Conservation (phyloP, 2,888 invertebrate genomes). For the Xestia xanthographa region DNA sequence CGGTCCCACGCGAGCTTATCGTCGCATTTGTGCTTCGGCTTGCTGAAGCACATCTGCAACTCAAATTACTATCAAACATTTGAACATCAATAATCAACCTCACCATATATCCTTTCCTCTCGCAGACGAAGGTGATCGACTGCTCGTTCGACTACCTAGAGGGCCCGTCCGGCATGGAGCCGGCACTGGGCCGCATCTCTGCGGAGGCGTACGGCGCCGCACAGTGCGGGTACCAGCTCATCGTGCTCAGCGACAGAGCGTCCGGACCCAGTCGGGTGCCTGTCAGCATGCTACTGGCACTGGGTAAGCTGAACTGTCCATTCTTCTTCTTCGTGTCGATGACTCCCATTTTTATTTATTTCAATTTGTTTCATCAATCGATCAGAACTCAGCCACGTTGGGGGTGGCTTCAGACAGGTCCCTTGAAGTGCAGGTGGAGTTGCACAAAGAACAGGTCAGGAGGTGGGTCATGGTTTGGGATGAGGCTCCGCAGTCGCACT, state of each 20-base stretch:
- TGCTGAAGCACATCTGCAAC: too few species aligned
- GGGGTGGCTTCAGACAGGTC: too few species aligned
- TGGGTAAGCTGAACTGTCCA: slow-evolving; percentile 51
- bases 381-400: too few species aligned
- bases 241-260: slow-evolving; percentile 96
- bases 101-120: neutral
- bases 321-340: too few species aligned
- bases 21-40: too few species aligned
- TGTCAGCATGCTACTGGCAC: slow-evolving; percentile 79
- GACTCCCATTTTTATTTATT: too few species aligned
- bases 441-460: too few species aligned
- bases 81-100: slow-evolving; percentile 48
- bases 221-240: slow-evolving; percentile 94
- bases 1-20: too few species aligned
- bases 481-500: too few species aligned
- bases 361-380: too few species aligned
- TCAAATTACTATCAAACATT: neutral
- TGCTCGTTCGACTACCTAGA: slow-evolving; percentile 95
- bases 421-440: too few species aligned
- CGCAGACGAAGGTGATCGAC: slow-evolving; percentile 94
- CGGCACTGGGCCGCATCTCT: slow-evolving; percentile 95
- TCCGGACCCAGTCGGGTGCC: slow-evolving; percentile 88
- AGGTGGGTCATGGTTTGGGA: too few species aligned
- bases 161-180: slow-evolving; percentile 94
- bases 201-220: slow-evolving; percentile 95